Conservation (phyloP, 2,888 invertebrate species). For the Ichneumon xanthorius region DNA sequence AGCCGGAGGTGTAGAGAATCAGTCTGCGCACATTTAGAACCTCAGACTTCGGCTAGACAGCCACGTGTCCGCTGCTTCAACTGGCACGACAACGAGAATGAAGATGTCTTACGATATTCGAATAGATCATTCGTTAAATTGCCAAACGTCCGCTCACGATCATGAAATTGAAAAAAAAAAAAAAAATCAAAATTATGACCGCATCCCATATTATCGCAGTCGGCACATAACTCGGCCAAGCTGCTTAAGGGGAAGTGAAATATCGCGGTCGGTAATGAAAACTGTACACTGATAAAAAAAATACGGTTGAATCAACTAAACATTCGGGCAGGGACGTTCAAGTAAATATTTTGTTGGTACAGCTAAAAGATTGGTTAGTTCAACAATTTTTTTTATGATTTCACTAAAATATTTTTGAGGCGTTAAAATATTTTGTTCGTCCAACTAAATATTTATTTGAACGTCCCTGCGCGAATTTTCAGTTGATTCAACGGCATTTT, state of each 20-base stretch:
- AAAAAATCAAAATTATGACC: not conserved
- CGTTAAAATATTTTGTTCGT: too few species aligned
- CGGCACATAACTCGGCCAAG: slow-evolving; percentile 9
- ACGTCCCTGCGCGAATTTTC: too few species aligned
- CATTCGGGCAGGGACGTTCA: too few species aligned
- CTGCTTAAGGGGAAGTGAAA: not conserved
- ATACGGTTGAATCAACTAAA: too few species aligned
- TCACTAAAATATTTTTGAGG: too few species aligned
- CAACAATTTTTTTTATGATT: too few species aligned
- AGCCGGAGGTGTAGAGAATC: slow-evolving; percentile 20
- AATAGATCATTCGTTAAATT: slow-evolving; percentile 27
- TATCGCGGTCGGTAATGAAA: too few species aligned
- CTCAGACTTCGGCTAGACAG: slow-evolving; percentile 61
- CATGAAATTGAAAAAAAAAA: not conserved
- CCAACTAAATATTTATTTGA: too few species aligned
- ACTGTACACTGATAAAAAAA: too few species aligned
- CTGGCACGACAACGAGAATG: slow-evolving; percentile 6
- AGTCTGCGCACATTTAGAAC: slow-evolving; percentile 53
- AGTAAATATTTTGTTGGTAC: too few species aligned
- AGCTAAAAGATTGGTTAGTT: too few species aligned
- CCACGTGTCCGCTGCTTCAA: slow-evolving; percentile 44
- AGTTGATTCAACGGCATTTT: too few species aligned
- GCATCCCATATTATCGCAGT: not conserved
- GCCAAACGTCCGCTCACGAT: not conserved
- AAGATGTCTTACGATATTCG: not conserved